Evolutionary conservation across 2,797 vertebrate species (phyloP).

Genomic region (Sparidentex hasta): DNA sequence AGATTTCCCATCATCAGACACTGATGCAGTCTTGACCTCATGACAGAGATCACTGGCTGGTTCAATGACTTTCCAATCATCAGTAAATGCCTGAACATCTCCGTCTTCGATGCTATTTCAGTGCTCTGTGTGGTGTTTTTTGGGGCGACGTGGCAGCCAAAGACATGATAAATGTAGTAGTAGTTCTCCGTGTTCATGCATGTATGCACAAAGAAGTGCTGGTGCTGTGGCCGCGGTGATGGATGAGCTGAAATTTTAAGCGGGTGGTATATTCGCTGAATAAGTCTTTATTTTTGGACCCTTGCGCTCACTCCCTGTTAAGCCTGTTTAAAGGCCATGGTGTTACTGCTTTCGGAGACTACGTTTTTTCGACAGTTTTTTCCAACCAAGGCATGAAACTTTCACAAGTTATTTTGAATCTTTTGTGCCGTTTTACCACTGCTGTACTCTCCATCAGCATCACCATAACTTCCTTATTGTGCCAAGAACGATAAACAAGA

Average conservation of each 20-base stretch:
- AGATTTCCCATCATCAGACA: slow-evolving; percentile 28
- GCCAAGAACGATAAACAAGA: neutral
- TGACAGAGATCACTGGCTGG: slow-evolving; percentile 35
- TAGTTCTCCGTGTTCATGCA: slow-evolving; percentile 60
- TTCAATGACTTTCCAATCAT: slow-evolving; percentile 51
- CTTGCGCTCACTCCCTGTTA: slow-evolving; percentile 21
- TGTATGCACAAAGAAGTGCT: slow-evolving; percentile 64
- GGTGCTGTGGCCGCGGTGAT: slow-evolving; percentile 63
- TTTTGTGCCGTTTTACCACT: neutral
- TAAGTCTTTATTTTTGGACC: slow-evolving; percentile 71
- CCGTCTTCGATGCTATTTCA: slow-evolving; percentile 57
- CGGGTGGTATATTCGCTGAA: slow-evolving; percentile 57
- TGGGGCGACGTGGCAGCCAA: slow-evolving; percentile 31
- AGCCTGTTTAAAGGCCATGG: slow-evolving; percentile 30
- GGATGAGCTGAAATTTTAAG: slow-evolving; percentile 78
- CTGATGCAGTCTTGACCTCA: slow-evolving; percentile 23
- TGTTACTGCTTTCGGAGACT: slow-evolving; percentile 20
- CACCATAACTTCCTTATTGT: neutral
- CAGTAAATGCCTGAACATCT: slow-evolving; percentile 43
- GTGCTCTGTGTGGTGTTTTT: slow-evolving; percentile 37
- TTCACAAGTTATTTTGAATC: neutral
- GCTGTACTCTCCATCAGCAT: neutral
- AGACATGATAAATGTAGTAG: slow-evolving; percentile 73
- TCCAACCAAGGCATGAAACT: neutral
- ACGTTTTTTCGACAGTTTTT: neutral